Evolutionary conservation across 1,140 invertebrate species (phyloP).

Genomic region (Caerostris extrusa): DNA sequence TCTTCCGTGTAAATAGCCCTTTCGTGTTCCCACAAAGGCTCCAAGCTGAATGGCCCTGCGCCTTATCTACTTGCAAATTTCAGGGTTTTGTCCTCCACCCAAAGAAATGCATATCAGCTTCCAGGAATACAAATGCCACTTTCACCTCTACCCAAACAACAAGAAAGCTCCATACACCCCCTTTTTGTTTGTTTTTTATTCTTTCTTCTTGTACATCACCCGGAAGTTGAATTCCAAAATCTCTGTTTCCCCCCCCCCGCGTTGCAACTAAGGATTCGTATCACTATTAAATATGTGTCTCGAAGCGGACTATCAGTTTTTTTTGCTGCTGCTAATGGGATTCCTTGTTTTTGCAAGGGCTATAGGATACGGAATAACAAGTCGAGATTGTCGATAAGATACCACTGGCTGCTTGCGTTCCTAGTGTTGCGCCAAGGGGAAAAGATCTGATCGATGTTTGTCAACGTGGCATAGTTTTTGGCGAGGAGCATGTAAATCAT

Average conservation of each 20-base stretch:
- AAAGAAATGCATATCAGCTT: conserved; percentile 28
- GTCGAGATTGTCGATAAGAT: neutral
- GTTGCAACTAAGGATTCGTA: neutral
- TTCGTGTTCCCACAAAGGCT: neutral
- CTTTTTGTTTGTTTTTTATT: neutral
- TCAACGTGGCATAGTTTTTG: neutral
- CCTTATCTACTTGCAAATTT: conserved; percentile 36
- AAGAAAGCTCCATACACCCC: neutral
- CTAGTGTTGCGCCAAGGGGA: neutral
- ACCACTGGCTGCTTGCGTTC: neutral
- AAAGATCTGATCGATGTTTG: conserved; percentile 2
- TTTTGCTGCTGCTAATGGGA: conserved; percentile 23
- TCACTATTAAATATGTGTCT: conserved; percentile 48
- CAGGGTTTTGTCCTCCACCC: neutral
- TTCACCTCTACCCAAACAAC: neutral
- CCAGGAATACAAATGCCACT: conserved; percentile 32
- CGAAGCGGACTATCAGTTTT: conserved; percentile 7
- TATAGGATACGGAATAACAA: conserved; percentile 7
- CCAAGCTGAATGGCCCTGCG: neutral
- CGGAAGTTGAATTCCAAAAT: conserved; percentile 52
- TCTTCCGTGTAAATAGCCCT: conserved; percentile 1
- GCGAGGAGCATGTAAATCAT: neutral
- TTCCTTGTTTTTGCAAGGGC: conserved; percentile 16
- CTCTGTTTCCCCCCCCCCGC: neutral
- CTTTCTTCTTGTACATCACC: neutral